Conservation (phyloP, 1,140 invertebrate species). For the Meloidogyne exigua region DNA sequence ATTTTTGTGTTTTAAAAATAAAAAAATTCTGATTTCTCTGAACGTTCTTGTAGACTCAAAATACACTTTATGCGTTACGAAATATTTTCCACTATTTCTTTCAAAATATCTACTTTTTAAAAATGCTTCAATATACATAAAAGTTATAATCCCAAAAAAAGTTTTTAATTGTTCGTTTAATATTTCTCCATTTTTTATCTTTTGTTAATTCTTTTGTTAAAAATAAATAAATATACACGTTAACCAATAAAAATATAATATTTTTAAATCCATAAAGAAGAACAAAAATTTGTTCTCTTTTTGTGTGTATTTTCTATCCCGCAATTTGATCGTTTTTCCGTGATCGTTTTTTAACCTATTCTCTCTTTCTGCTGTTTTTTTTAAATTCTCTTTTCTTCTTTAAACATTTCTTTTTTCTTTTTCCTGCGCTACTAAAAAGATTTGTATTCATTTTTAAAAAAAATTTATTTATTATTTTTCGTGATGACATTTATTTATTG, state of each 20-base stretch:
- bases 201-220: background rate
- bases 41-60: background rate
- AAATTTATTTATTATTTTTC: background rate
- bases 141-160: background rate
- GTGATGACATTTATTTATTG: no score
- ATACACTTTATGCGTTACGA: background rate
- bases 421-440: background rate
- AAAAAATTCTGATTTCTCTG: no score
- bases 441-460: background rate
- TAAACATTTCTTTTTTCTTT: background rate
- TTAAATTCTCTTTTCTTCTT: background rate
- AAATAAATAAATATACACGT: background rate
- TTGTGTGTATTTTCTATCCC: background rate
- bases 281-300: background rate
- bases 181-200: background rate
- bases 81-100: background rate
- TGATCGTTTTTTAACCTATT: background rate
- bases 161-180: background rate
- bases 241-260: no score
- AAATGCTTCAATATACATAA: background rate
- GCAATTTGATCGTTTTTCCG: conserved; percentile 1
- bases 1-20: no score
- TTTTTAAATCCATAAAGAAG: background rate
- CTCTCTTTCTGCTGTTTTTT: background rate
- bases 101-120: background rate